Conservation (phyloP, 2,888 invertebrate species). For the Tyria jacobaeae region DNA sequence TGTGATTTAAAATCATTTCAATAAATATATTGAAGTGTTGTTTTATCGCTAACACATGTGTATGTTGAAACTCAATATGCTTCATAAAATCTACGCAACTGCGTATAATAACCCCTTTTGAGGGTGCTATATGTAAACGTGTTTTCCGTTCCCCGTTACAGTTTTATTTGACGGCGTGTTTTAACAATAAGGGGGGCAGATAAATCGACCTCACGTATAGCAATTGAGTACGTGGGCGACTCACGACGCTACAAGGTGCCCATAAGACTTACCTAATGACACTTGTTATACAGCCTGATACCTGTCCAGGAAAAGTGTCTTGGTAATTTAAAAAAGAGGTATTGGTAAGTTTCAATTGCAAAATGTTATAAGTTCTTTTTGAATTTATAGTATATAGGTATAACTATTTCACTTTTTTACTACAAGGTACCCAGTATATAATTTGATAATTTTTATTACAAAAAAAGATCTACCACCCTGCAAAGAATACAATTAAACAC, state of each 20-base stretch:
- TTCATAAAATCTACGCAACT: not conserved
- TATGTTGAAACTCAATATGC: not conserved
- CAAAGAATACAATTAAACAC: no score
- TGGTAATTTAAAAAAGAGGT: not conserved
- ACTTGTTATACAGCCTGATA: conserved; percentile 5
- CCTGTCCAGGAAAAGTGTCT: conserved; percentile 1
- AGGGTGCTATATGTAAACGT: not conserved
- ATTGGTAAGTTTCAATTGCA: not conserved
- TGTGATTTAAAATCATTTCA: no score
- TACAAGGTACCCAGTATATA: no score
- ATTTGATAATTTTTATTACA: no score
- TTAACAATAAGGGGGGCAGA: conserved; percentile 7
- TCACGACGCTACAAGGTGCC: not conserved
- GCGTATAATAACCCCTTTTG: not conserved
- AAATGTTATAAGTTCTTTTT: no score
- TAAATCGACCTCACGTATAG: conserved; percentile 9
- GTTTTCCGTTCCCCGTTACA: not conserved
- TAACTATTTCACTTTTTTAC: no score
- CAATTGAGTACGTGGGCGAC: conserved; percentile 7
- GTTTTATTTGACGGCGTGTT: conserved; percentile 13
- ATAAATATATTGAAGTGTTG: not conserved
- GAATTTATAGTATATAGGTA: no score
- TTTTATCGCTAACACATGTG: no score
- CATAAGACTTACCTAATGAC: conserved; percentile 13
- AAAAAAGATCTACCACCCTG: no score